Base-by-base conservation (phyloP, 2,888 invertebrate genomes). In the Nymphalis c-album region DNA sequence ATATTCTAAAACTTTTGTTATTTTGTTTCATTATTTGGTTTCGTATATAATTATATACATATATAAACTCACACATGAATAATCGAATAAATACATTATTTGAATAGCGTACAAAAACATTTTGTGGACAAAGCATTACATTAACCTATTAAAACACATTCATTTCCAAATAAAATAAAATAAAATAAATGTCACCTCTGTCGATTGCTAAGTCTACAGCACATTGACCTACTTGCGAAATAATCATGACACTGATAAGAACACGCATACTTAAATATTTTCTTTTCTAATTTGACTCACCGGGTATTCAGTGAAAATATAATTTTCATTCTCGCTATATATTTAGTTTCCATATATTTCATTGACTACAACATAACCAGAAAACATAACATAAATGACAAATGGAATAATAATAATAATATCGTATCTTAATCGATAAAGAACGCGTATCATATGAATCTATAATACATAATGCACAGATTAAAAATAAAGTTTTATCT, bases 151-250 rank as follows among this genome's bases (percentile, higher is more conserved):
- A 51, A 51, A 59, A 13, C 0, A 35, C n/a, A 31, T 17, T 60
- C 45, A 31, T 55, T 31, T 47, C 31, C 48, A 17, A 50, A 61
- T 61, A 50, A 55, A 55, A 47, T 61, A 50, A 55, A 55, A 47
- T 61, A 48, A 18, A 50, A 13, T 2, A 60, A 58, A 40, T 61
- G 50, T 3, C 26, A 53, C 59, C 40, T 65, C 67, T 64, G 64
- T 63, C 45, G 17, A 40, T 60, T 3, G 13, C 57, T 62, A 64
- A 63, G 45, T 71, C 72, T 67, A 60, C 46, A 72, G 69, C 67
- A 57, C 73, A 70, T 67, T 69, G 75, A 73, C 73, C 74, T 63
- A 71, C 61, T 72, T 74, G 58, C 65, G 48, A 57, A 63, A 55
- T 68, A 68, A 68, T 58, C 66, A 57, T 68, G 58, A 51, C 46